Conservation (phyloP, 2,888 invertebrate species). For the Pediacus dermestoides region DNA sequence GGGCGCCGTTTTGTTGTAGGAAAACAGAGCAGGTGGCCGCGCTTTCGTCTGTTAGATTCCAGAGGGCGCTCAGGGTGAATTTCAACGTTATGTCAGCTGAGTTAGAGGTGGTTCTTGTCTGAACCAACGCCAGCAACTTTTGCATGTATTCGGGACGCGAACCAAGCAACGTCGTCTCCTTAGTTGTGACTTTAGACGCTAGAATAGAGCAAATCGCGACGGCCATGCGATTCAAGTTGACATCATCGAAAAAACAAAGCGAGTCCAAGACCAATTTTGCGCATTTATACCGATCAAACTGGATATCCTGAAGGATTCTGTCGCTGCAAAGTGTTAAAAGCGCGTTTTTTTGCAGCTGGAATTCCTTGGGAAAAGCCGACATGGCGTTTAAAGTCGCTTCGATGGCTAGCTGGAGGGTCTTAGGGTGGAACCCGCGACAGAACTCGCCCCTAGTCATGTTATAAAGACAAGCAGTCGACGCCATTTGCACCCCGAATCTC, state of each 20-base stretch:
- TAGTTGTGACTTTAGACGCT: constrained; percentile 56
- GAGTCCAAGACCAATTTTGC: constrained; percentile 69
- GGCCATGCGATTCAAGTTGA: constrained; percentile 71
- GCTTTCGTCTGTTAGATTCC: constrained; percentile 78
- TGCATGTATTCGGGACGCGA: constrained; percentile 65
- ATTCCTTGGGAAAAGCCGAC: constrained; percentile 64
- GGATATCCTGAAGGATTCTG: constrained; percentile 68
- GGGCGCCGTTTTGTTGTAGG: constrained; percentile 63
- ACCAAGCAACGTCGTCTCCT: constrained; percentile 64
- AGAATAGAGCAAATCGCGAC: constrained; percentile 77
- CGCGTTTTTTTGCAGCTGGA: constrained; percentile 70
- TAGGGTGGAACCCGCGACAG: constrained; percentile 62
- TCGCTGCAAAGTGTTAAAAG: constrained; percentile 72
- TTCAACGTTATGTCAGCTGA: constrained; percentile 65
- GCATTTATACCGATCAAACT: constrained; percentile 58
- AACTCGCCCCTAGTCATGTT: constrained; percentile 66
- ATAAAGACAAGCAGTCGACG: constrained; percentile 71
- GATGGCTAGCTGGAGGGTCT: constrained; percentile 59
- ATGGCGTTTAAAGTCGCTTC: constrained; percentile 64
- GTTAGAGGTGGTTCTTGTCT: constrained; percentile 44
- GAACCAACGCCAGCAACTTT: constrained; percentile 62
- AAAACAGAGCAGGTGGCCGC: constrained; percentile 68
- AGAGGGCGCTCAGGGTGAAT: constrained; percentile 71
- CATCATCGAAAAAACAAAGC: constrained; percentile 64
- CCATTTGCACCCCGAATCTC: constrained; percentile 66